These are phyloP conservation scores for Oreortyx pictus DNA, from an alignment of 2,797 vertebrate genomes.

Conservation along the genomic window DNA sequence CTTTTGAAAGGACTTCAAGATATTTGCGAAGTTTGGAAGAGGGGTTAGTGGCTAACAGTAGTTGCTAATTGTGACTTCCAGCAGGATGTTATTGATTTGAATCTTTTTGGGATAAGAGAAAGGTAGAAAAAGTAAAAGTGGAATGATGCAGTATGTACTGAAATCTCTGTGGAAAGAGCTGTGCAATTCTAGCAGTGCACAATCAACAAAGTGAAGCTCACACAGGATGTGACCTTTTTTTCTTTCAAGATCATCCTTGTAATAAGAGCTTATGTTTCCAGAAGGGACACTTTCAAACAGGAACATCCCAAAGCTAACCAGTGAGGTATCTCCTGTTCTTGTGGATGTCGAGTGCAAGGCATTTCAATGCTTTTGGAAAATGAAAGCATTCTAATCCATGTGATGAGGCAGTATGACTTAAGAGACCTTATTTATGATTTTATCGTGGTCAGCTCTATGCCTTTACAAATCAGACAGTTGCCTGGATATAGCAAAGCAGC, in stretches of 20 bases:
- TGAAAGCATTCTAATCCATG: background rate
- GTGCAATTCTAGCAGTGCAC: fast-evolving
- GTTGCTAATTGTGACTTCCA: background rate
- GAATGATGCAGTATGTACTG: background rate
- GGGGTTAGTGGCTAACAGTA: background rate
- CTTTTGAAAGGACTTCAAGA: background rate
- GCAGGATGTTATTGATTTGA: background rate
- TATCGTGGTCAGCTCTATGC: fast-evolving
- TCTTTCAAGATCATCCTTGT: background rate
- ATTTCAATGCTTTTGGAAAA: background rate
- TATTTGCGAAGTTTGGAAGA: background rate
- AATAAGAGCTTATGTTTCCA: background rate
- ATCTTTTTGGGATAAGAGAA: background rate
- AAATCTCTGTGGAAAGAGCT: background rate
- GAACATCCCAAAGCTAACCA: background rate
- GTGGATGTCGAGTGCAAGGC: background rate
- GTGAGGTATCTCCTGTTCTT: background rate
- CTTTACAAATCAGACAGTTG: background rate
- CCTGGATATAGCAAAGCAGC: background rate
- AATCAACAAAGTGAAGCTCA: background rate
- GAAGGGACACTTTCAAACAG: background rate
- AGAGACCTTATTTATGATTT: background rate
- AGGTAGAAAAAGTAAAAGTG: background rate
- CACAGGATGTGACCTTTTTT: background rate
- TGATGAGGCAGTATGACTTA: background rate